These are phyloP conservation scores for Capromys pilorides DNA, from an alignment of 2,797 vertebrate genomes.

Conservation along the genomic window DNA sequence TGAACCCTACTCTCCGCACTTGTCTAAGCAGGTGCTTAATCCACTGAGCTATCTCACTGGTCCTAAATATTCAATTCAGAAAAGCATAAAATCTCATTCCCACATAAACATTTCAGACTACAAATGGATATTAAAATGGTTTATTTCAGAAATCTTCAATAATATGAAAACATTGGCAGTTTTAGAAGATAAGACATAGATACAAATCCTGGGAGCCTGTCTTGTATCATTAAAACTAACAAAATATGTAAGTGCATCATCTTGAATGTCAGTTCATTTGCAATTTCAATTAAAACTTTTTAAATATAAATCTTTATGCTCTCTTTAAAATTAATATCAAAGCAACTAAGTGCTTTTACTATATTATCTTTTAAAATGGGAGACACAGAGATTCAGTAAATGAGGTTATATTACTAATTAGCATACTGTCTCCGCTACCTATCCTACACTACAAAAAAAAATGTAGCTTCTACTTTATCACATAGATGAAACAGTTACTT, in stretches of 20 bases:
- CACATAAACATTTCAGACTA: conserved; percentile 18
- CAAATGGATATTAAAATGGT: conserved; percentile 1
- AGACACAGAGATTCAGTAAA: conserved; percentile 85
- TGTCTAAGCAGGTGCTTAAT: no score
- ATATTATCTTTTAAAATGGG: conserved; percentile 83
- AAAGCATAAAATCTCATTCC: conserved; percentile 46
- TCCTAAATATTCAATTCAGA: not conserved
- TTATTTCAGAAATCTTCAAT: conserved; percentile 55
- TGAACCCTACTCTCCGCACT: no score
- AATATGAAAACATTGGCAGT: not conserved
- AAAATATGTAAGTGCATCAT: conserved; percentile 39
- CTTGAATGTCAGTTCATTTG: conserved; percentile 61
- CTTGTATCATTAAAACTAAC: conserved; percentile 46
- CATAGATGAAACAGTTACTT: conserved; percentile 90
- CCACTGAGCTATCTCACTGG: no score
- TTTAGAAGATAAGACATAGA: conserved; percentile 45
- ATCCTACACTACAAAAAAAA: conserved; percentile 83
- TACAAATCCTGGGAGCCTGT: not conserved
- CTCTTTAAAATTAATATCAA: conserved; percentile 84
- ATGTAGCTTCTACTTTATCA: conserved; percentile 88
- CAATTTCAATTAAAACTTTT: conserved; percentile 72
- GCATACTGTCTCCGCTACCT: conserved; percentile 86
- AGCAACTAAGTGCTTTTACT: conserved; percentile 81
- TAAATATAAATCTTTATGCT: conserved; percentile 77
- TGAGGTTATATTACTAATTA: conserved; percentile 89